Conservation (phyloP, 2,888 invertebrate species). For the Brenthis ino region DNA sequence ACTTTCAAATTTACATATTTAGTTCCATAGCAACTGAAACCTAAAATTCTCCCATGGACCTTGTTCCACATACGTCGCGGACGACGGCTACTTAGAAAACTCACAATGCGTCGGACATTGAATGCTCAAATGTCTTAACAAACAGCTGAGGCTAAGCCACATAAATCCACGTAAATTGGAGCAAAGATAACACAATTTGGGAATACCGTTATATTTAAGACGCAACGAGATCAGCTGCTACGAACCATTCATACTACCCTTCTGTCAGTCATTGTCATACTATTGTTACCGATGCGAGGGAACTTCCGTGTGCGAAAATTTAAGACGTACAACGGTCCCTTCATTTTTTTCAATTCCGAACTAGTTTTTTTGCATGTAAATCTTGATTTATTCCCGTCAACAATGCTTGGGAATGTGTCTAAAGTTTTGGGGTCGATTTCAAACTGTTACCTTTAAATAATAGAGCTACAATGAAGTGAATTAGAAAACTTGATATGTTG, state of each 20-base stretch:
- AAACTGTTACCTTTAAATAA: conserved; percentile 46
- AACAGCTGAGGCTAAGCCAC: conserved; percentile 32
- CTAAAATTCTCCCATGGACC: conserved; percentile 1
- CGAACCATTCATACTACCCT: conserved; percentile 58
- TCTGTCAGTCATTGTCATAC: conserved; percentile 66
- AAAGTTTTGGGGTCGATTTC: conserved; percentile 40
- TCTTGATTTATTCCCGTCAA: conserved; percentile 80
- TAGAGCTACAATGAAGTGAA: conserved; percentile 59
- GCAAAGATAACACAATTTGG: conserved; percentile 39
- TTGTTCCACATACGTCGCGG: conserved; percentile 4
- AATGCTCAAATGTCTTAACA: conserved; percentile 15
- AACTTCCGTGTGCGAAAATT: conserved; percentile 77
- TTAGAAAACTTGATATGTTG: conserved; percentile 52
- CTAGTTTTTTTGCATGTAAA: conserved; percentile 75
- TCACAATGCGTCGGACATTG: conserved; percentile 7
- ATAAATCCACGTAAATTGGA: conserved; percentile 50
- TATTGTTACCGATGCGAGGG: conserved; percentile 66
- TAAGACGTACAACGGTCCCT: conserved; percentile 61
- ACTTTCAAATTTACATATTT: no score
- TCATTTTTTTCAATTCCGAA: conserved; percentile 50
- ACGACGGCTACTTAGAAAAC: conserved; percentile 2
- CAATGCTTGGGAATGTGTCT: conserved; percentile 71
- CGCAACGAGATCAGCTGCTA: conserved; percentile 64
- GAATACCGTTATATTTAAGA: conserved; percentile 45
- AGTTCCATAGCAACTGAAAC: no score